These are phyloP conservation scores for Connochaetes taurinus DNA, from an alignment of 2,113 vertebrate genomes.

Conservation along the genomic window DNA sequence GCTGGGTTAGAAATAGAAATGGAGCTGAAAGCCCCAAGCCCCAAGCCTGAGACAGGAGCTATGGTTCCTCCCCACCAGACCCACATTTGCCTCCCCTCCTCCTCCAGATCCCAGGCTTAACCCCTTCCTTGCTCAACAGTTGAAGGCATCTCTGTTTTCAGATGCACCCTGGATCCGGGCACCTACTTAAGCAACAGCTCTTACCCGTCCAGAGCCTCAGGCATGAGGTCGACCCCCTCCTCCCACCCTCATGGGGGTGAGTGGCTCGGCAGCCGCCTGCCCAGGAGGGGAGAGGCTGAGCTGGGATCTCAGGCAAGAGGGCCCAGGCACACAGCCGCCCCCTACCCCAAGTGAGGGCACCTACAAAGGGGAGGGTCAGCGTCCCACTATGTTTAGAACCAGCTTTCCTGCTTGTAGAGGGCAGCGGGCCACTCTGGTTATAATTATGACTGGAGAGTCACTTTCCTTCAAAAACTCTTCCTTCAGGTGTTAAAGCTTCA, in stretches of 20 bases:
- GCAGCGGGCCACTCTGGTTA: not conserved
- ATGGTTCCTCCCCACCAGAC: not conserved
- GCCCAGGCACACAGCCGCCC: fast-evolving
- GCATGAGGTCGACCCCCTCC: not conserved
- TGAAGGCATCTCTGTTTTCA: not conserved
- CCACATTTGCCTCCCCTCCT: not conserved
- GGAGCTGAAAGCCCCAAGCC: not conserved
- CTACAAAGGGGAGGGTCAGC: not conserved
- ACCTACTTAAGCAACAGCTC: not conserved
- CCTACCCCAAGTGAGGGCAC: not conserved
- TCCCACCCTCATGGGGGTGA: not conserved
- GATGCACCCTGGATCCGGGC: not conserved
- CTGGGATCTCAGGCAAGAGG: not conserved
- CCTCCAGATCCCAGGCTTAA: not conserved
- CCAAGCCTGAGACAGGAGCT: not conserved
- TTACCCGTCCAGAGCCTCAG: not conserved
- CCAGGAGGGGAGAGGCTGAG: not conserved
- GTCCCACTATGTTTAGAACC: not conserved
- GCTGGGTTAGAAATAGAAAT: constrained; percentile 30
- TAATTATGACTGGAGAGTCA: constrained; percentile 33
- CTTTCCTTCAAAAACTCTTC: constrained; percentile 18
- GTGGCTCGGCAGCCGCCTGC: not conserved
- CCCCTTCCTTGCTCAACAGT: not conserved
- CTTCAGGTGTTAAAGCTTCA: constrained; percentile 45
- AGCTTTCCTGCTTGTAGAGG: not conserved